Evolutionary conservation across 2,888 invertebrate species (phyloP).

Genomic region (Ophion slaviceki): DNA sequence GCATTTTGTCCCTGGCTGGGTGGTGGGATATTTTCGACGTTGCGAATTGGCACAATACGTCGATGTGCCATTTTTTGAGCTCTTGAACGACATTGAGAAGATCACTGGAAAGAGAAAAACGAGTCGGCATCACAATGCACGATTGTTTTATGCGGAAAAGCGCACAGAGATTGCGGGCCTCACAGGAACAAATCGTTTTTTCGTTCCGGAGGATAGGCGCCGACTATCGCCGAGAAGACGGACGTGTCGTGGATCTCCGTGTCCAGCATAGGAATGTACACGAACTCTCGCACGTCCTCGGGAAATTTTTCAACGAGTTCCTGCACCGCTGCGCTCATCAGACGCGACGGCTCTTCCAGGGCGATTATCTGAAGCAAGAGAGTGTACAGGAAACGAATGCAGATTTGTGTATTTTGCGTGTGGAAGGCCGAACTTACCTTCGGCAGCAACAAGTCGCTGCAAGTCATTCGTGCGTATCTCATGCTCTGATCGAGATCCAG

Average conservation of each 20-base stretch:
- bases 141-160: not conserved
- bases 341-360: constrained; percentile 71
- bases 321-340: constrained; percentile 69
- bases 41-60: constrained; percentile 70
- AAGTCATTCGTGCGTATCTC: constrained; percentile 71
- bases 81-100: constrained; percentile 72
- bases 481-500: constrained; percentile 71
- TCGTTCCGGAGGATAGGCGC: constrained; percentile 29
- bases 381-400: not conserved
- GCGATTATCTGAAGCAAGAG: constrained; percentile 69
- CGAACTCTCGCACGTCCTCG: constrained; percentile 74
- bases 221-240: constrained; percentile 58
- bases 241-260: constrained; percentile 72
- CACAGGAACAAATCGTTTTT: constrained; percentile 63
- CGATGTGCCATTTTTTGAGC: constrained; percentile 77
- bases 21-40: constrained; percentile 67
- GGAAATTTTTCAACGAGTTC: constrained; percentile 74
- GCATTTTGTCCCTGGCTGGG: constrained; percentile 69
- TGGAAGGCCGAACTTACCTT: constrained; percentile 70
- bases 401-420: not conserved
- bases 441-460: constrained; percentile 73
- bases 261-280: constrained; percentile 75
- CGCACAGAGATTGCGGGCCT: not conserved
- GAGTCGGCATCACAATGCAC: not conserved
- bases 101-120: constrained; percentile 70